Conservation (phyloP, 2,113 vertebrate species). For the Ammodytes marinus region DNA sequence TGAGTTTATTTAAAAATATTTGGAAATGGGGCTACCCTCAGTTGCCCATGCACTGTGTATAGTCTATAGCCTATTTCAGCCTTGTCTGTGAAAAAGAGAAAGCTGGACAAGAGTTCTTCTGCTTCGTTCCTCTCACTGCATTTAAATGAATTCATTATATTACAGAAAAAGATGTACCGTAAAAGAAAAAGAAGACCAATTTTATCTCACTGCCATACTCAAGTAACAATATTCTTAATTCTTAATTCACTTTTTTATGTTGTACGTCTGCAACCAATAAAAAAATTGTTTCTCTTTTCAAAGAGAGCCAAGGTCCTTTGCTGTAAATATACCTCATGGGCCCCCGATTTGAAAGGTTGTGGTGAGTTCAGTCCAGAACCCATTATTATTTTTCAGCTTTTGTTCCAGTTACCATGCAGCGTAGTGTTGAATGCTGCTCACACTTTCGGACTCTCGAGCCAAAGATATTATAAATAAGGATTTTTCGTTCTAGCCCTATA, state of each 20-base stretch:
- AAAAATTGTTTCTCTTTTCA: too few relatives aligned
- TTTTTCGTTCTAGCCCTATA: background rate
- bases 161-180: too few relatives aligned
- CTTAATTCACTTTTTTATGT: conserved; percentile 8
- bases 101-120: too few relatives aligned
- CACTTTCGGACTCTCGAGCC: conserved; percentile 5
- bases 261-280: too few relatives aligned
- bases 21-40: too few relatives aligned
- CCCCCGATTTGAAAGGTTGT: background rate
- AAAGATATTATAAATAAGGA: conserved; percentile 5
- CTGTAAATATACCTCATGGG: background rate
- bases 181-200: background rate
- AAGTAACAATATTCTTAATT: too few relatives aligned
- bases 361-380: background rate
- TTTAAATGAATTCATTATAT: too few relatives aligned
- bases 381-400: background rate
- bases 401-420: background rate
- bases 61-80: too few relatives aligned
- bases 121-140: too few relatives aligned
- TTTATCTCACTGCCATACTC: conserved; percentile 1
- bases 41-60: too few relatives aligned
- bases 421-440: background rate
- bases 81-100: too few relatives aligned
- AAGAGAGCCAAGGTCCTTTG: background rate
- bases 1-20: too few relatives aligned